Evolutionary conservation across 2,888 invertebrate species (phyloP).

Genomic region (Agrochola lychnidis): DNA sequence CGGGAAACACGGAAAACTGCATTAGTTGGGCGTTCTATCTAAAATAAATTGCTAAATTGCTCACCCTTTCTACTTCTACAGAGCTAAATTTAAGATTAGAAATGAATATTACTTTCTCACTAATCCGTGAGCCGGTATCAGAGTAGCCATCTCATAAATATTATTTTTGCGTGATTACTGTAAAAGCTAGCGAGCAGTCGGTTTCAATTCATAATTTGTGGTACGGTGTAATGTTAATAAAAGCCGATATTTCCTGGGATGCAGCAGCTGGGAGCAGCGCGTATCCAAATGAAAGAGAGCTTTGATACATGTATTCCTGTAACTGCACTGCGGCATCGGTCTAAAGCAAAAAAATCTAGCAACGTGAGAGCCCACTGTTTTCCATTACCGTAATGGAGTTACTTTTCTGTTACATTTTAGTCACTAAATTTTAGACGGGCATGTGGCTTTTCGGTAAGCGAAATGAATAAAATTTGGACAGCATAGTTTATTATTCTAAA

Average conservation of each 20-base stretch:
- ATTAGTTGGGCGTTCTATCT: conserved; percentile 66
- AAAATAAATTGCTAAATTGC: conserved; percentile 56
- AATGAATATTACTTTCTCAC: conserved; percentile 27
- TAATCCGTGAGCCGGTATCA: conserved; percentile 17
- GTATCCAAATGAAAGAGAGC: conserved; percentile 85
- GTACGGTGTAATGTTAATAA: conserved; percentile 80
- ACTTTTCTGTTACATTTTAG: conserved; percentile 83
- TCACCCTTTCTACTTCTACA: conserved; percentile 23
- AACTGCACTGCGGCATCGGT: conserved; percentile 87
- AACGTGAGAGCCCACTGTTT: conserved; percentile 85
- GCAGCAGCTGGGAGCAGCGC: conserved; percentile 74
- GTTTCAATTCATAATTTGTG: conserved; percentile 79
- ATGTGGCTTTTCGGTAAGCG: conserved; percentile 60
- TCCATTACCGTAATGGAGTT: conserved; percentile 88
- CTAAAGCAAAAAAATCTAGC: conserved; percentile 80
- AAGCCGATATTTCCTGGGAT: conserved; percentile 80
- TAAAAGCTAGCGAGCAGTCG: conserved; percentile 66
- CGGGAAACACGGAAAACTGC: conserved; percentile 68
- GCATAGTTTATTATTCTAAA: conserved; percentile 60
- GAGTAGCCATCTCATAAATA: conserved; percentile 43
- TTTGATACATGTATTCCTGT: conserved; percentile 87
- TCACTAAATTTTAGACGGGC: conserved; percentile 74
- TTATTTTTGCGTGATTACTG: conserved; percentile 66
- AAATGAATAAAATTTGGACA: conserved; percentile 56
- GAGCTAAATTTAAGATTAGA: conserved; percentile 21